These are phyloP conservation scores for Drosophila eugracilis DNA, from an alignment of 1,140 invertebrate genomes.

Conservation along the genomic window DNA sequence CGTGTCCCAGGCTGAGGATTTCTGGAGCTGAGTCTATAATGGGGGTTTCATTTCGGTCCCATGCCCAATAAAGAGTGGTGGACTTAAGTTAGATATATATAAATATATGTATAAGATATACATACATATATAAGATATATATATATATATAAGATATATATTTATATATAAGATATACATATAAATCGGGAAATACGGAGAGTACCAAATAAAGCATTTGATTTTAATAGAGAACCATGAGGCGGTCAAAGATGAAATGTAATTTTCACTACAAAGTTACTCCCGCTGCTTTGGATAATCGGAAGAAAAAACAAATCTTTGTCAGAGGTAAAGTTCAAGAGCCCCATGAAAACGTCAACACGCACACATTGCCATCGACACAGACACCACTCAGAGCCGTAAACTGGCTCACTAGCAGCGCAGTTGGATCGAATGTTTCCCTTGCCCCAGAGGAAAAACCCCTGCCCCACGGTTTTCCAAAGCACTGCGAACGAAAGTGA, in stretches of 20 bases:
- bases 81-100: constrained; percentile 36
- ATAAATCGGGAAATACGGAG: too few relatives aligned
- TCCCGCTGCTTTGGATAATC: constrained; percentile 16
- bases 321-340: constrained; percentile 65
- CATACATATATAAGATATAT: not conserved
- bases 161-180: too few relatives aligned
- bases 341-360: constrained; percentile 70
- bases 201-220: too few relatives aligned
- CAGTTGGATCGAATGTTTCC: constrained; percentile 41
- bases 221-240: not conserved
- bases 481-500: constrained; percentile 62
- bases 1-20: constrained; percentile 49
- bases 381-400: constrained; percentile 43
- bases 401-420: constrained; percentile 58
- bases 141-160: too few relatives aligned
- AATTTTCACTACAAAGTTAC: constrained; percentile 35
- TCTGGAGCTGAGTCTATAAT: constrained; percentile 9
- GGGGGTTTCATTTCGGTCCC: constrained; percentile 38
- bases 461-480: constrained; percentile 39
- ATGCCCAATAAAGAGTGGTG: not conserved
- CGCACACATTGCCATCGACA: constrained; percentile 40
- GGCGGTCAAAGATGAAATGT: constrained; percentile 39
- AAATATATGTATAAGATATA: not conserved
- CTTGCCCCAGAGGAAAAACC: not conserved
- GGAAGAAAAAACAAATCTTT: constrained; percentile 53